Percentiles rank a stretch among this genome's conserved stretches.
phyloP scores from a whole-genome alignment of 2,113 vertebrate species.

The Scophthalmus maximus region DNA sequence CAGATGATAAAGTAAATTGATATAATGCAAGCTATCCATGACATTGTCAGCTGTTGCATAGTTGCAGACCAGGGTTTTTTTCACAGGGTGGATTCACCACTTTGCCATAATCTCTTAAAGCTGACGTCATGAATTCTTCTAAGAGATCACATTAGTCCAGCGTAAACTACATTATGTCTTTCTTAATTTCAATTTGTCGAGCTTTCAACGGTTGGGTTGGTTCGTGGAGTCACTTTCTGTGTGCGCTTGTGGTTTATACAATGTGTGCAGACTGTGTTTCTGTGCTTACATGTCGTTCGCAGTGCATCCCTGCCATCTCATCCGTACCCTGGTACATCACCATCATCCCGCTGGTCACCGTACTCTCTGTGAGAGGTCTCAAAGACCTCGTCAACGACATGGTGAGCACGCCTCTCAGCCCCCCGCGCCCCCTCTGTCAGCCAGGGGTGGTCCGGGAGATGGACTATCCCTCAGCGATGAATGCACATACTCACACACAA shows the following conservation, averaged over 20 bases:
- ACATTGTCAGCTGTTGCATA: no score
- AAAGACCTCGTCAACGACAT: slow-evolving; percentile 90
- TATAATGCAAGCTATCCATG: no score
- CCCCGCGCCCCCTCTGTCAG: no score
- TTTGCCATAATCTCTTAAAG: no score
- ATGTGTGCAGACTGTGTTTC: background rate
- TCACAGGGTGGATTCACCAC: no score
- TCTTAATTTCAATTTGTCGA: no score
- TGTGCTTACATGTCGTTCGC: slow-evolving; percentile 20
- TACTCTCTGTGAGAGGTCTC: slow-evolving; percentile 85
- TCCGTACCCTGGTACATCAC: slow-evolving; percentile 92
- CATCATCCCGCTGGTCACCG: slow-evolving; percentile 83
- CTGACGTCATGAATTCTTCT: no score
- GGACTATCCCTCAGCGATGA: background rate
- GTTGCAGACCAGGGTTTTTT: no score
- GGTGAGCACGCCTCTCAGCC: slow-evolving; percentile 80
- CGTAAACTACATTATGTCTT: background rate
- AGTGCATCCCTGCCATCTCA: slow-evolving; percentile 89
- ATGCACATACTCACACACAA: background rate
- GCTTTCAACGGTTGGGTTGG: no score
- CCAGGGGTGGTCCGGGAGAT: background rate
- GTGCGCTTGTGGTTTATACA: background rate
- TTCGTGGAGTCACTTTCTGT: background rate
- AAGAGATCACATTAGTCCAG: background rate
- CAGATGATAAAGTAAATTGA: no score